Base-by-base conservation (phyloP, 1,140 invertebrate genomes). In the Nasonia giraulti region DNA sequence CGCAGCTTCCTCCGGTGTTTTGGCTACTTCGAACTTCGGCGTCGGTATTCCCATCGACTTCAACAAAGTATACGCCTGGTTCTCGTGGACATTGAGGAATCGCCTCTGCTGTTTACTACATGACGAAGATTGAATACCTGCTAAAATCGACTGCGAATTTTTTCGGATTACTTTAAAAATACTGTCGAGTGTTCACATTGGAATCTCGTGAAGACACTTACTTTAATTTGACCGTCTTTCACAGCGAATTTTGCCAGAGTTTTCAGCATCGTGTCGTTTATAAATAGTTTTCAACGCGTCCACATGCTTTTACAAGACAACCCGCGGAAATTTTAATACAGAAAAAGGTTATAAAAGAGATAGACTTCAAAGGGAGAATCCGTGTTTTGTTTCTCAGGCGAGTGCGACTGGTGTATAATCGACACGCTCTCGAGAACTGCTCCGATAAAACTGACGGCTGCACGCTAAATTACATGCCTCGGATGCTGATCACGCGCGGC, bases 71-170 rank as follows among this genome's bases (percentile, higher is more conserved):
- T 99, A 99, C 89, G 97, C 98, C 33, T 98, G 95, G 92, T 99
- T 96, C 93, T 99, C 98, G 91, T 99, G 98, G 7, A 99, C 97
- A 93, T 98, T 98, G 66, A 99, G 93, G 89, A 97, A 95, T 84
- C 98, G 94, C 2, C 93, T 91, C 88, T 96, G 95, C 88, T 96
- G 95, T 94, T 94, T n/a, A 93, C 89, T 87, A 93, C 92, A 69
- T 40, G 68, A 20, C 37, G 44, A 62, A n/a, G 79, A 23, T 66
- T 76, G 37, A 12, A 44, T 27, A 50, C 76, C 23, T n/a, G 33
- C 78, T 69, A 80, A 14, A 44, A 68, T 20, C 10, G 79, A 80
- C 55, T 80, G 6, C 5, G 10, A 78, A 5, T 71, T 80, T 68
- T 80, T 68, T 80, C 27, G 50, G 4, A 37, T 14, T 7, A 75